A percentile compares a stretch with the other conserved stretches of the same genome.
These are phyloP conservation scores for Plagiodera versicolora DNA, from an alignment of 2,888 invertebrate genomes.

Conservation along the genomic window DNA sequence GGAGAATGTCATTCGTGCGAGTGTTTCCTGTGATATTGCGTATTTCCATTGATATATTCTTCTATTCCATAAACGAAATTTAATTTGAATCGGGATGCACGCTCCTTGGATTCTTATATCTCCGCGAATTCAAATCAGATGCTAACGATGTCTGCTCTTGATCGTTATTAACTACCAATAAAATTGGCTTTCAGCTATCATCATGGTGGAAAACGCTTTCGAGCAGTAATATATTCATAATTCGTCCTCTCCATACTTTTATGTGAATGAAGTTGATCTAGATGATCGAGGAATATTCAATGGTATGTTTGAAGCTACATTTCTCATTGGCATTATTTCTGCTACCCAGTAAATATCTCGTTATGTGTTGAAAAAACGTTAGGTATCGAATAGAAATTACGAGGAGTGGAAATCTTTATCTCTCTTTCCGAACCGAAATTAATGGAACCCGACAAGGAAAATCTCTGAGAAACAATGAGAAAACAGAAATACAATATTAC, in stretches of 20 bases:
- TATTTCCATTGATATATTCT: too few species aligned
- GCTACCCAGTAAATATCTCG: too few species aligned
- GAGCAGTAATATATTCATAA: not conserved
- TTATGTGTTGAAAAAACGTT: too few species aligned
- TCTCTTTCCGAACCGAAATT: not conserved
- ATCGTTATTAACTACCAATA: conserved; percentile 29
- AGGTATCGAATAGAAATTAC: not conserved
- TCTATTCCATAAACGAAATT: not conserved
- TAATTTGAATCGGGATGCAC: conserved; percentile 21
- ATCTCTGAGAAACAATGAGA: not conserved
- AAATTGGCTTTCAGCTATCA: conserved; percentile 10
- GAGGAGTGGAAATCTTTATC: not conserved
- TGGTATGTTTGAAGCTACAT: too few species aligned
- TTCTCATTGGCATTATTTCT: too few species aligned
- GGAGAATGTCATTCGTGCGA: too few species aligned
- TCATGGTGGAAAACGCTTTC: not conserved
- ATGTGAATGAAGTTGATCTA: not conserved
- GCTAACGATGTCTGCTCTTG: conserved; percentile 30
- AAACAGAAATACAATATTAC: not conserved
- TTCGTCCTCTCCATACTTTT: not conserved
- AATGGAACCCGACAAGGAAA: not conserved
- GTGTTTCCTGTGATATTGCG: too few species aligned
- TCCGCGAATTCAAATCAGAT: conserved; percentile 28
- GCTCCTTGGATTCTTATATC: conserved; percentile 8
- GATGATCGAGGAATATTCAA: too few species aligned